Conservation (phyloP, 2,113 vertebrate species). For the Poecilia latipinna region DNA sequence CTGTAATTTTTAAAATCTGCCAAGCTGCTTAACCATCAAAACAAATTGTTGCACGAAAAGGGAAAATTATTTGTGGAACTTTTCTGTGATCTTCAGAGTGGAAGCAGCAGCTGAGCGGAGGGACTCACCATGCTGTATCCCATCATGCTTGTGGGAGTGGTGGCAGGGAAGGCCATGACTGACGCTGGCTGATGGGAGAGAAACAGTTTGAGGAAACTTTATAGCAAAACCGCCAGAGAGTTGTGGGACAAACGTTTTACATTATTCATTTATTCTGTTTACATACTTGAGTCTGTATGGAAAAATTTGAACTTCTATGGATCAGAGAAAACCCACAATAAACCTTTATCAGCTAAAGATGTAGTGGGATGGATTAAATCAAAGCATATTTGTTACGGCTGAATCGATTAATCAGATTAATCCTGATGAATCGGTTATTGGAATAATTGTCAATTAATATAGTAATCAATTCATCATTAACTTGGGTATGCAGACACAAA, state of each 20-base stretch:
- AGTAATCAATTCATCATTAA: no score
- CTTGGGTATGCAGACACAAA: no score
- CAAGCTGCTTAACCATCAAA: no score
- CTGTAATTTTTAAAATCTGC: no score
- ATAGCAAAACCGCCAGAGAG: background rate
- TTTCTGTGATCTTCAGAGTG: background rate
- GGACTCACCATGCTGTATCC: slow-evolving; percentile 93
- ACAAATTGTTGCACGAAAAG: no score
- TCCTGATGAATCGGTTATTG: no score
- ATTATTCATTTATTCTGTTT: no score
- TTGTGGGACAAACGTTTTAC: no score
- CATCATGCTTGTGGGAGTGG: slow-evolving; percentile 97
- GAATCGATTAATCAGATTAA: no score
- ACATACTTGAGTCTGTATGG: background rate
- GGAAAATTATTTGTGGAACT: background rate
- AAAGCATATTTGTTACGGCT: background rate
- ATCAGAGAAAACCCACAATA: background rate
- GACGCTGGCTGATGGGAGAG: slow-evolving; percentile 84
- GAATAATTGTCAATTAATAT: no score
- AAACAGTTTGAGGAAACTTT: slow-evolving; percentile 1
- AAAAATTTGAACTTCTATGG: background rate
- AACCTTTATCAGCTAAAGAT: background rate
- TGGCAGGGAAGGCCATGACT: slow-evolving; percentile 97
- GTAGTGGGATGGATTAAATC: background rate
- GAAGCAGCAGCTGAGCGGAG: background rate